Evolutionary conservation across 2,888 invertebrate genomes (phyloP).

Genomic region (Cartodere bifasciata): DNA sequence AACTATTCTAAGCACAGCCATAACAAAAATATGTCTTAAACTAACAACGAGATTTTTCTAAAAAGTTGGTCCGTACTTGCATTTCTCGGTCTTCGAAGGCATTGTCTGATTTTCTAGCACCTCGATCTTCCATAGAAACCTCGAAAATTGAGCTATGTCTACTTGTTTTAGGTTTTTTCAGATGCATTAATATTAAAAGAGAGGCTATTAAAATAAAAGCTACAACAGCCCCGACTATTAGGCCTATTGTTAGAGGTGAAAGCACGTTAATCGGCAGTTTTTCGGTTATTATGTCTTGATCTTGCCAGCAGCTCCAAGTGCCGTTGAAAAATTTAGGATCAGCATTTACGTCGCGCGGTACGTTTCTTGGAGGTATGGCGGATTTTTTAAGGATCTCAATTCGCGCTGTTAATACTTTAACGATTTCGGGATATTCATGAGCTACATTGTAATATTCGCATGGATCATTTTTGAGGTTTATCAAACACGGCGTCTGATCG

Average conservation of each 20-base stretch:
- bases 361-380: slow-evolving; percentile 35
- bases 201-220: slow-evolving; percentile 21
- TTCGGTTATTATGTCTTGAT: slow-evolving; percentile 31
- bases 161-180: too few relatives aligned
- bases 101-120: too few relatives aligned
- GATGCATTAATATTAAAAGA: too few relatives aligned
- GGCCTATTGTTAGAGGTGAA: slow-evolving; percentile 25
- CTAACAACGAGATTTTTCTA: too few relatives aligned
- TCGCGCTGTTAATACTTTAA: slow-evolving; percentile 34
- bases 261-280: slow-evolving; percentile 20
- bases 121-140: too few relatives aligned
- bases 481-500: slow-evolving; percentile 36
- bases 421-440: slow-evolving; percentile 28
- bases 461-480: slow-evolving; percentile 38
- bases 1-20: too few relatives aligned
- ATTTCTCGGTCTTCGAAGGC: too few relatives aligned
- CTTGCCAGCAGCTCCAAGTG: slow-evolving; percentile 47
- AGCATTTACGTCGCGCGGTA: slow-evolving; percentile 34
- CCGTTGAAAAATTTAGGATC: slow-evolving; percentile 42
- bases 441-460: slow-evolving; percentile 41
- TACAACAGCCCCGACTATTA: slow-evolving; percentile 26
- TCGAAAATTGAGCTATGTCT: too few relatives aligned
- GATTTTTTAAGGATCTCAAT: slow-evolving; percentile 33
- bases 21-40: too few relatives aligned
- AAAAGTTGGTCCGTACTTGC: too few relatives aligned